Evolutionary conservation across 1,140 invertebrate genomes (phyloP), one percentile per base, ranked within the genome.

Genomic region (Drosophila oshimai): DNA sequence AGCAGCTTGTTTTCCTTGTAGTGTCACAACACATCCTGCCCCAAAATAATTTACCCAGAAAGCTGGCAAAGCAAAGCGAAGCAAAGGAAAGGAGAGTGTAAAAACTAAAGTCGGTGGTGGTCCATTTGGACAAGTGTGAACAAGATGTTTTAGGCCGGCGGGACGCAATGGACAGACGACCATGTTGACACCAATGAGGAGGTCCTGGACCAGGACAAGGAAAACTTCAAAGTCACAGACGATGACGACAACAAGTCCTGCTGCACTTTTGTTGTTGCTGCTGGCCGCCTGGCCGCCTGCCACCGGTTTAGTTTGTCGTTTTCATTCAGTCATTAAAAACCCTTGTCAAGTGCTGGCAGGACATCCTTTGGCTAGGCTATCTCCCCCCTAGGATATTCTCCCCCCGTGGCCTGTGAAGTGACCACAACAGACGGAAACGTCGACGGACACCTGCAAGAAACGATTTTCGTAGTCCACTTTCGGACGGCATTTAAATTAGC

Each of bases 301-400:
- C 28, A 44, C 53, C 53, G 60, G 75, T 76, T 73, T 72, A 76
- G 74, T 80, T 86, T 87, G 80, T 87, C 80, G 76, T 87, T 87
- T 87, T 81, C 81, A 87, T 87, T 69, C 72, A 81, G 81, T 86
- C 81, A 86, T 86, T 86, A 86, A 86, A 86, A 86, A 86, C 81
- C 81, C 81, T 86, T 86, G 81, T 86, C 81, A 86, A 86, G 72
- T 84, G 70, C 55, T 71, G 46, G 57, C 71, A 73, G 75, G 42
- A 76, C 67, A 64, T 39, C 41, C 61, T 41, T 31, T 47, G 39
- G 50, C 12, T 26, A 44, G n/a, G n/a, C n/a, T 57, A 45, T 45
- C 70, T 55, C 31, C 39, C 34, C 28, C 42, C 37, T 18, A 4
- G 1, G 0, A n/a, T n/a, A n/a, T 15, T 17, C 1, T 6, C 15